Evolutionary conservation across 53 echinoderm and acorn worm species (phyloP).

Genomic region (Stichopus horrens): DNA sequence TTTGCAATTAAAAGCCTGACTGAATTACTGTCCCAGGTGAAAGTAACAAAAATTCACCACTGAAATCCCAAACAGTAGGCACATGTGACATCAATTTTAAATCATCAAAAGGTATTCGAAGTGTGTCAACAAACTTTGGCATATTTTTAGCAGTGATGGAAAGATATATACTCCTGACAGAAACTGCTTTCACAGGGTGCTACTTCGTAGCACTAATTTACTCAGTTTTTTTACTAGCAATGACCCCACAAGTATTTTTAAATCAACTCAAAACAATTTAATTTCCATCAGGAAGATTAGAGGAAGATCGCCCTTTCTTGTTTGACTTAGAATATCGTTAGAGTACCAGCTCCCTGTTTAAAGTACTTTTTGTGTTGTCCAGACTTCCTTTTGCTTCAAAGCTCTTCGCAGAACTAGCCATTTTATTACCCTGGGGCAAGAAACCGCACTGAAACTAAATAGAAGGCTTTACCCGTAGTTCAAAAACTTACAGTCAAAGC

Average conservation of each 20-base stretch:
- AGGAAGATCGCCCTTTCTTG: not conserved
- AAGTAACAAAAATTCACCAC: slow-evolving; percentile 6
- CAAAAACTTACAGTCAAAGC: no score
- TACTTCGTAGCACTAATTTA: not conserved
- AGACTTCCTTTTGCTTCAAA: no score
- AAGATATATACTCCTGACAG: not conserved
- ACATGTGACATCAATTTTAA: not conserved
- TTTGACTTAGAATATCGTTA: no score
- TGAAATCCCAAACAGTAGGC: not conserved
- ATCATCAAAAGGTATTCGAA: not conserved
- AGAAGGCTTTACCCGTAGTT: no score
- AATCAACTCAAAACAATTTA: not conserved
- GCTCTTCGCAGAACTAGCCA: no score
- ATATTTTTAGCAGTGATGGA: not conserved
- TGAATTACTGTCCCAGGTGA: not conserved
- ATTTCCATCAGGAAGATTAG: not conserved
- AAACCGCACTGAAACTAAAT: no score
- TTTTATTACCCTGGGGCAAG: no score
- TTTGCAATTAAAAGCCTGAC: no score
- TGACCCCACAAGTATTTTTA: not conserved
- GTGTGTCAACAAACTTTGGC: not conserved
- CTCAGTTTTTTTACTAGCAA: not conserved
- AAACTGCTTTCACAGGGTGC: not conserved
- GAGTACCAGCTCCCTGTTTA: no score
- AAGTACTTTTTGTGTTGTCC: no score